A percentile compares a stretch with the other conserved stretches of the same genome.
Evolutionary conservation across 30 jellyfish, hydroid and myxozoan species (phyloP).

Genomic region (Calvadosia cruxmelitensis): DNA sequence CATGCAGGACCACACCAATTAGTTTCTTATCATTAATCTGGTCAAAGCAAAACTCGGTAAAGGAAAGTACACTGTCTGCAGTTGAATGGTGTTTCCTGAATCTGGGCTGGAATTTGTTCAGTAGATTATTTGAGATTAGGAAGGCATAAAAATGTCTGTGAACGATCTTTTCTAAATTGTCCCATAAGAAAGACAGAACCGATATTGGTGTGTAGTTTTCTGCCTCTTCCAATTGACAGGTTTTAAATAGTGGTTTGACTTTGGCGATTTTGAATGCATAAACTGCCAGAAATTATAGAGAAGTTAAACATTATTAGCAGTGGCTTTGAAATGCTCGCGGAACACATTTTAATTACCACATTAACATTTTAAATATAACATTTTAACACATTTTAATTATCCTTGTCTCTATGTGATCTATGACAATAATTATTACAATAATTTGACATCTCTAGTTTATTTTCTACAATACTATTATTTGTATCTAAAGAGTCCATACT

Average conservation of each 20-base stretch:
- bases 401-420: not conserved
- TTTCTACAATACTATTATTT: no score
- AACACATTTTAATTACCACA: no score
- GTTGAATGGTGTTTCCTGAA: not conserved
- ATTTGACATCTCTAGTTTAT: no score
- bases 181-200: not conserved
- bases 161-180: not conserved
- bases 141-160: not conserved
- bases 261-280: not conserved
- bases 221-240: not conserved
- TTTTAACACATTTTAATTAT: no score
- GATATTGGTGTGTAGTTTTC: not conserved
- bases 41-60: not conserved
- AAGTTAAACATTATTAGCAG: not conserved
- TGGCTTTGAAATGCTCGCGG: not conserved
- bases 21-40: not conserved
- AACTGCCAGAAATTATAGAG: not conserved
- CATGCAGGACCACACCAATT: not conserved
- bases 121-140: not conserved
- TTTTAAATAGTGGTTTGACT: not conserved
- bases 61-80: not conserved
- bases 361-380: no score
- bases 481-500: no score
- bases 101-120: not conserved
- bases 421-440: no score